Conservation (phyloP, 2,113 vertebrate species). For the Melanotaenia duboulayi region DNA sequence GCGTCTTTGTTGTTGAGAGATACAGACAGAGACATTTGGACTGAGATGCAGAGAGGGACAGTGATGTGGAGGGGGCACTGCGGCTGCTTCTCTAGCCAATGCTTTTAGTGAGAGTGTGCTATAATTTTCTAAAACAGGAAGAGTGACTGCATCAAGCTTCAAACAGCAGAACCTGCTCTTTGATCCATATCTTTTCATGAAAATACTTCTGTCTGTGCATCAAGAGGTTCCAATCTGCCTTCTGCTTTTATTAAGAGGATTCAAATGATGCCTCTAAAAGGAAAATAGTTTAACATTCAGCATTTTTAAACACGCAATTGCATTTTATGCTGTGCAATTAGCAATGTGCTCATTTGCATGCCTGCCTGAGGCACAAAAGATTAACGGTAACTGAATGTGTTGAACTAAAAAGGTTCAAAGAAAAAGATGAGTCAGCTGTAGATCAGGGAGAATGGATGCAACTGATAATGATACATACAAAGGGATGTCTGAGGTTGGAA, state of each 20-base stretch:
- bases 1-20: conserved; percentile 49
- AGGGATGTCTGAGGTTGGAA: conserved; percentile 21
- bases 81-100: conserved; percentile 38
- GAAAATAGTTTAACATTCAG: conserved; percentile 7
- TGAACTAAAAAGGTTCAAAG: conserved; percentile 31
- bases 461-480: conserved; percentile 25
- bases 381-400: conserved; percentile 31
- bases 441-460: conserved; percentile 25
- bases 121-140: conserved; percentile 70
- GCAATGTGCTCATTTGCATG: conserved; percentile 47
- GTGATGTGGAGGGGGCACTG: conserved; percentile 36
- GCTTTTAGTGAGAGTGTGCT: conserved; percentile 66
- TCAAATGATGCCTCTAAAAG: conserved; percentile 23
- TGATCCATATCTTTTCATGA: conserved; percentile 55
- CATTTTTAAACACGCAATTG: conserved; percentile 26
- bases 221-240: conserved; percentile 39
- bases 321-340: conserved; percentile 44
- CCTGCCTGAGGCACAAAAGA: conserved; percentile 19
- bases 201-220: conserved; percentile 44
- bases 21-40: conserved; percentile 36
- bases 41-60: conserved; percentile 34
- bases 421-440: conserved; percentile 41
- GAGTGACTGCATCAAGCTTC: conserved; percentile 63
- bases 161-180: conserved; percentile 64
- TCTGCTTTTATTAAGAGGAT: conserved; percentile 26